Evolutionary conservation across 2,113 vertebrate species (phyloP).

Genomic region (Gobio gobio): DNA sequence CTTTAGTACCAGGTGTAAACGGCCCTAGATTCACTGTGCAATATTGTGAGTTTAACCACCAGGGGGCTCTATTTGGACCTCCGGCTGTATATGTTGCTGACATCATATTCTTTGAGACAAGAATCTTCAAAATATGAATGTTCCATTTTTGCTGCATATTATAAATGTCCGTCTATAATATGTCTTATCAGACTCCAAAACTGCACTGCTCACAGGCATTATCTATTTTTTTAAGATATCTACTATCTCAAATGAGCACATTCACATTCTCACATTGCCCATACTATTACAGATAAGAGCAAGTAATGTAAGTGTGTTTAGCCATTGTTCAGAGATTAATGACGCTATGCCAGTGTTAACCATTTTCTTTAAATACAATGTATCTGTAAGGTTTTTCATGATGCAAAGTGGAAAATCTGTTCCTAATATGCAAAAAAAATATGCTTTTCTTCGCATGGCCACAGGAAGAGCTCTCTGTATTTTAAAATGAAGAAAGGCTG

Average conservation of each 20-base stretch:
- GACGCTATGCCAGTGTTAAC: background rate
- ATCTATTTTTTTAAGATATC: slow-evolving; percentile 13
- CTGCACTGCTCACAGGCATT: slow-evolving; percentile 14
- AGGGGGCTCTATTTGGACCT: slow-evolving; percentile 28
- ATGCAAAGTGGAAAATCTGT: background rate
- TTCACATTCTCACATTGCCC: background rate
- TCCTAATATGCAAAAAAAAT: background rate
- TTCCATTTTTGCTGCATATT: slow-evolving; percentile 31
- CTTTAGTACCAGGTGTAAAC: too few species aligned
- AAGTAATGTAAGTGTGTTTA: slow-evolving; percentile 35
- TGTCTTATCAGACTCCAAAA: slow-evolving; percentile 27
- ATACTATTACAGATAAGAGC: slow-evolving; percentile 40
- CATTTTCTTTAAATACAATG: background rate
- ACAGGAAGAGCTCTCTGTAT: background rate
- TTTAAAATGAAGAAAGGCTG: background rate
- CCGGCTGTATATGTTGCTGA: background rate
- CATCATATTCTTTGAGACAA: slow-evolving; percentile 9
- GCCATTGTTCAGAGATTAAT: slow-evolving; percentile 36
- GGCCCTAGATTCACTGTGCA: background rate
- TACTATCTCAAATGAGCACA: slow-evolving; percentile 19
- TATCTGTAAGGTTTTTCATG: slow-evolving; percentile 1
- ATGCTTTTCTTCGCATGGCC: background rate
- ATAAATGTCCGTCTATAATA: slow-evolving; percentile 27
- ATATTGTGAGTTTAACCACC: background rate
- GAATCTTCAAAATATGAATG: slow-evolving; percentile 28